Evolutionary conservation across 2,797 vertebrate species (phyloP), one percentile per base, ranked within the genome.

Genomic region (Darevskia mixta): DNA sequence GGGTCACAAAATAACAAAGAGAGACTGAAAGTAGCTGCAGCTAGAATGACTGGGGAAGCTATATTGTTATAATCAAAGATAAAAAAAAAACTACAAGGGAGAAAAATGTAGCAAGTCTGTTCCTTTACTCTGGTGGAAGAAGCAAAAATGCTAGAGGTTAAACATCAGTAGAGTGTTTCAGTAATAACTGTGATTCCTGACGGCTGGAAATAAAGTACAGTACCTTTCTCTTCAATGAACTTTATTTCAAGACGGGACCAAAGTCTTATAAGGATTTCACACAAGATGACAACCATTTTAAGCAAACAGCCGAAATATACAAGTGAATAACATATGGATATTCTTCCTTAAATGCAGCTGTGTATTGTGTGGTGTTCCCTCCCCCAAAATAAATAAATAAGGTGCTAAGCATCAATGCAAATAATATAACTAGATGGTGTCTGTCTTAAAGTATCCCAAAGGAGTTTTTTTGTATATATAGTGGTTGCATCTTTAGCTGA

Each of bases 261-360:
- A 91, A 90, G 85, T 29, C 82, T 90, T 84, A 87, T 55, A 64
- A 88, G 2, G 17, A 89, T 82, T 69, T 88, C 0, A 41, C 84
- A 86, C 90, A 91, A 88, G 77, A 94, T 82, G 85, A 89, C 17
- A 94, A 83, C 88, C 80, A 69, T 93, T 92, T 84, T 72, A 75
- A 93, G 87, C 58, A 91, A 90, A 88, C 92, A 72, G 85, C 90
- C 13, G 90, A 94, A 93, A 88, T 90, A 93, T 88, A 64, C 80
- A 92, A 94, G 92, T 90, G 93, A 95, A 93, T 90, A 90, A 95
- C 93, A 94, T 79, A 90, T 89, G 20, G 35, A 73, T 73, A 73
- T 8, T 29, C 4, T 73, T 73, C 35, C 72, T 73, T 73, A 73
- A 73, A 18, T 73, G 18, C 32, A 38, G 72, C 17, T 18, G 11